A percentile compares a stretch with the other conserved stretches of the same genome.
Conservation (phyloP, 2,113 vertebrate genomes). For the Butorides virescens region DNA sequence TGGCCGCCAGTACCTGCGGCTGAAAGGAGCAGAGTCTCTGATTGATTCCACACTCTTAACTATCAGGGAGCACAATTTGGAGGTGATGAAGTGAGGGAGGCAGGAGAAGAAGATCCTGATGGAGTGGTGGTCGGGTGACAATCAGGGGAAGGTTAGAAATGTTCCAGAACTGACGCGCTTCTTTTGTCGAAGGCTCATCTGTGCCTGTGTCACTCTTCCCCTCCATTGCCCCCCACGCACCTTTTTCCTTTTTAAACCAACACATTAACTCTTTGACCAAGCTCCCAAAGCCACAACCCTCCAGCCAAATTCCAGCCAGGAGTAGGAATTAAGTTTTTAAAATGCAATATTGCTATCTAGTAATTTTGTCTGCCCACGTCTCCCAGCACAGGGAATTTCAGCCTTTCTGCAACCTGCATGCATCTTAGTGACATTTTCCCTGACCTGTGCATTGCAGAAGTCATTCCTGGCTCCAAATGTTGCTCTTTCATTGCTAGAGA, state of each 20-base stretch:
- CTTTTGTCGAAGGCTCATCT: background rate
- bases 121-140: background rate
- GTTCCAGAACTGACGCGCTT: background rate
- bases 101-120: background rate
- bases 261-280: background rate
- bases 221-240: background rate
- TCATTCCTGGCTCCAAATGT: background rate
- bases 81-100: background rate
- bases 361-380: background rate
- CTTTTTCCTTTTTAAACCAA: background rate
- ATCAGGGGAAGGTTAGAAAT: background rate
- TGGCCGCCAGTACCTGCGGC: background rate
- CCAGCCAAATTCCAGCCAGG: background rate
- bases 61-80: background rate
- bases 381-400: background rate
- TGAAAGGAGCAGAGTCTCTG: background rate
- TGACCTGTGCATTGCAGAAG: background rate
- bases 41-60: background rate
- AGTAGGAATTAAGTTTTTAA: background rate
- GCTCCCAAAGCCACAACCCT: background rate
- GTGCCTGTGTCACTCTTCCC: background rate
- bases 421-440: background rate
- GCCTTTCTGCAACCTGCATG: background rate
- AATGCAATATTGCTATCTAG: background rate
- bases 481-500: background rate